These are phyloP conservation scores for Brachynemurus nebulosus DNA, from an alignment of 2,888 invertebrate species.

Conservation along the genomic window DNA sequence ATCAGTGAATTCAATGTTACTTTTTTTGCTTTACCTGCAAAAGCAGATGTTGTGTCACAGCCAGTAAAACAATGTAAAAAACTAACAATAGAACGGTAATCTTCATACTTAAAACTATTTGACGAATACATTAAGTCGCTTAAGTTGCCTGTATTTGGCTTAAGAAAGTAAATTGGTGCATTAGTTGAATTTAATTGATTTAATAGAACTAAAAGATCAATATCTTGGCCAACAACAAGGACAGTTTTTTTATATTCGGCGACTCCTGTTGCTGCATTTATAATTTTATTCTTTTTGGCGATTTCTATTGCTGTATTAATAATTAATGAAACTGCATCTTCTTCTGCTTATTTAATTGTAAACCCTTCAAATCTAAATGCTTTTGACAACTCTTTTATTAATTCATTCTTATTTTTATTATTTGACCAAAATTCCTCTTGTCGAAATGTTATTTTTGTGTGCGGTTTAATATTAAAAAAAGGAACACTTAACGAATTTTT, in stretches of 20 bases:
- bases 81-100: background rate
- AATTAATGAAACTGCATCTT: conserved; percentile 4
- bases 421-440: conserved; percentile 17
- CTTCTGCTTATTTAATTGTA: background rate
- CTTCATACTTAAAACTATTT: conserved; percentile 16
- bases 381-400: background rate
- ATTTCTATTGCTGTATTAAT: conserved; percentile 19
- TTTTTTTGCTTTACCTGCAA: background rate
- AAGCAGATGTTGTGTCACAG: background rate
- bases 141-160: background rate
- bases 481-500: conserved; percentile 15
- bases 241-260: no score
- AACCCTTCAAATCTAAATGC: background rate
- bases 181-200: no score
- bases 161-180: no score
- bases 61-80: background rate
- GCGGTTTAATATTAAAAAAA: conserved; percentile 15
- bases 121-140: conserved; percentile 4
- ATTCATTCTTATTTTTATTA: background rate
- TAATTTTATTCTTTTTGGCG: conserved; percentile 15
- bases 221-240: conserved; percentile 21
- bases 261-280: no score
- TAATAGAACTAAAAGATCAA: conserved; percentile 21
- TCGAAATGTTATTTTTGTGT: conserved; percentile 20
- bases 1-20: background rate